Percentiles rank a stretch among this genome's conserved stretches.
These are phyloP conservation scores for Rhopilema esculentum DNA, from an alignment of 30 jellyfish, hydroid and myxozoan genomes.

Conservation along the genomic window DNA sequence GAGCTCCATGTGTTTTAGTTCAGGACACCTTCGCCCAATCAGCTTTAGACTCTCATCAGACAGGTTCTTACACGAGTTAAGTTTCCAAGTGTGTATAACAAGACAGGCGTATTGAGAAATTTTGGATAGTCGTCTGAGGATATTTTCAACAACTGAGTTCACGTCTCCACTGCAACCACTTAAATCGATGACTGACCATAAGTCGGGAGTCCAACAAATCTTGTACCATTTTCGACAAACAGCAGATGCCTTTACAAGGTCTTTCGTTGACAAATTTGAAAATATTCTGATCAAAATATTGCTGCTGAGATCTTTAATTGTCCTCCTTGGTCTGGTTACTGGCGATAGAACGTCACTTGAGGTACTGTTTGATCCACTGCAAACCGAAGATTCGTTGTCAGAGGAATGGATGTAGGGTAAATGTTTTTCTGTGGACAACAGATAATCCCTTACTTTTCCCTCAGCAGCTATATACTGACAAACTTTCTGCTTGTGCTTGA, in stretches of 20 bases:
- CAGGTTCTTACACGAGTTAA: constrained; percentile 50
- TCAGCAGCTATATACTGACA: constrained; percentile 59
- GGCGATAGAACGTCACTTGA: constrained; percentile 33
- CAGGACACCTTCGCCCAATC: constrained; percentile 87
- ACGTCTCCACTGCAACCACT: constrained; percentile 52
- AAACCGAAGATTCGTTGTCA: constrained; percentile 49
- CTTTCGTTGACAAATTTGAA: constrained; percentile 65
- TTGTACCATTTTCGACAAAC: constrained; percentile 80
- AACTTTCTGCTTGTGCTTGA: constrained; percentile 61
- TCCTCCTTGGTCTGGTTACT: constrained; percentile 2
- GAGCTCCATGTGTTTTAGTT: constrained; percentile 60
- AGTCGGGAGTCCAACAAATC: constrained; percentile 73
- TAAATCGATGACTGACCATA: constrained; percentile 73
- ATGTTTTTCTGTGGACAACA: constrained; percentile 64
- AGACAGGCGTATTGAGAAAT: constrained; percentile 82
- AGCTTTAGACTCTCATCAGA: constrained; percentile 74
- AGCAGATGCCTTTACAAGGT: constrained; percentile 59
- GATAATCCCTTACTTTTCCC: constrained; percentile 64
- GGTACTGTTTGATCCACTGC: constrained; percentile 43
- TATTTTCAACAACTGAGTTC: constrained; percentile 42
- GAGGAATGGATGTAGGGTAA: constrained; percentile 40
- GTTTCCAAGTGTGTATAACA: constrained; percentile 53
- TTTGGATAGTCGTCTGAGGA: constrained; percentile 65
- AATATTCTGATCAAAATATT: constrained; percentile 45
- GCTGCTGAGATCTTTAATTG: constrained; percentile 43